These are phyloP conservation scores for Engraulis encrasicolus DNA, from an alignment of 2,113 vertebrate genomes.

Conservation along the genomic window DNA sequence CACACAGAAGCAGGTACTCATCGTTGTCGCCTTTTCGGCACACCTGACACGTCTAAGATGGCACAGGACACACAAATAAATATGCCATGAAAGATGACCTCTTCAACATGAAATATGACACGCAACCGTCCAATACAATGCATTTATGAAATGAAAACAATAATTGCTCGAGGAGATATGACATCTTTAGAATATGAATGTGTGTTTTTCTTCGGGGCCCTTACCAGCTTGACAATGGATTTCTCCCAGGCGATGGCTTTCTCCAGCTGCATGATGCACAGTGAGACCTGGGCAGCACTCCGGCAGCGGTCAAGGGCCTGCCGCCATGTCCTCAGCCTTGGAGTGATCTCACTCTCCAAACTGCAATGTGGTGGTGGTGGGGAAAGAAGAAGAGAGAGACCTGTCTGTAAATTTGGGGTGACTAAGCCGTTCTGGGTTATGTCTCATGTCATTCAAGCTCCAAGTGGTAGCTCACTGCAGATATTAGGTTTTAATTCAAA, in stretches of 20 bases:
- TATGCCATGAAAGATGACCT: neutral
- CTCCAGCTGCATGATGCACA: conserved; percentile 90
- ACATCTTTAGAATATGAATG: neutral
- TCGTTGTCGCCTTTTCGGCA: conserved; percentile 94
- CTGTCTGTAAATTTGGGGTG: neutral
- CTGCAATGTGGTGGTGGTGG: conserved; percentile 59
- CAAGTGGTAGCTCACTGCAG: neutral
- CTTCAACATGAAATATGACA: too few species aligned
- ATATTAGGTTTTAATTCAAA: neutral
- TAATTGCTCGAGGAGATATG: neutral
- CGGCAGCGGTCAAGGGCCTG: conserved; percentile 90
- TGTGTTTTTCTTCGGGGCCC: conserved; percentile 38
- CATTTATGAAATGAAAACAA: too few species aligned
- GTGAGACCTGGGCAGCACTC: conserved; percentile 87
- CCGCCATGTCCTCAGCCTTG: conserved; percentile 87
- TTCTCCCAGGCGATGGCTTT: conserved; percentile 95
- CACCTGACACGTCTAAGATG: conserved; percentile 85
- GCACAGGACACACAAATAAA: neutral
- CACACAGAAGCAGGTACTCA: conserved; percentile 91
- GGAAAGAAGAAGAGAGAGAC: neutral
- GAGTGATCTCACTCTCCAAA: conserved; percentile 88
- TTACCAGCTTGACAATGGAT: conserved; percentile 92
- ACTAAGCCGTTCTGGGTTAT: neutral
- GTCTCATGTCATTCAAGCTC: too few species aligned
- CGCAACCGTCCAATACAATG: too few species aligned